These are phyloP conservation scores for Drosophila lacicola DNA, from an alignment of 2,888 invertebrate species.

Conservation along the genomic window DNA sequence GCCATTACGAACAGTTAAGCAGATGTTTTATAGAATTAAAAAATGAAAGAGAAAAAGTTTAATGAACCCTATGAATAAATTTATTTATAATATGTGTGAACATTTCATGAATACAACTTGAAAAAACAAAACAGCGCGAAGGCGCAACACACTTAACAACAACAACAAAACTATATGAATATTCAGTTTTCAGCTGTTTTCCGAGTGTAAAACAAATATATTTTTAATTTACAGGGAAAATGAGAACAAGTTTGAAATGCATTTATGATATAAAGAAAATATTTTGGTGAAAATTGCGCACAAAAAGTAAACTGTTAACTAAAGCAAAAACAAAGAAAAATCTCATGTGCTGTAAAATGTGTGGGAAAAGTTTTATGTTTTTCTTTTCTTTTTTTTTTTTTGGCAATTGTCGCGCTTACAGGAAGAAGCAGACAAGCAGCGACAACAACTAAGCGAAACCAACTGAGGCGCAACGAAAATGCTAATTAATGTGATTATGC, in stretches of 20 bases:
- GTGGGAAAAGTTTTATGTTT: constrained; percentile 20
- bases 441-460: constrained; percentile 9
- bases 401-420: constrained; percentile 41
- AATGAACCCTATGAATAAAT: constrained; percentile 18
- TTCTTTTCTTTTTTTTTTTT: constrained; percentile 4
- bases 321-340: constrained; percentile 1
- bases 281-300: neutral
- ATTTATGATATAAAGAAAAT: neutral
- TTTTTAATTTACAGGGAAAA: constrained; percentile 12
- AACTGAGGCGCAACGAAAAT: constrained; percentile 65
- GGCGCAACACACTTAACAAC: neutral
- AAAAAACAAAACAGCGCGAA: neutral
- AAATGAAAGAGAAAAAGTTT: constrained; percentile 7
- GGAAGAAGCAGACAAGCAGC: constrained; percentile 3
- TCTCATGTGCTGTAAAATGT: constrained; percentile 16
- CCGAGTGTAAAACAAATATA: constrained; percentile 2
- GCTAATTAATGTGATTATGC: constrained; percentile 82
- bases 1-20: neutral
- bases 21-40: constrained; percentile 26
- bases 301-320: constrained; percentile 9
- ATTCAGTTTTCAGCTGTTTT: constrained; percentile 32
- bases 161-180: constrained; percentile 2
- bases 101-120: neutral
- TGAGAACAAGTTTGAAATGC: constrained; percentile 10
- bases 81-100: constrained; percentile 3